Conservation (phyloP, 2,888 invertebrate species). For the Ditula angustiorana region DNA sequence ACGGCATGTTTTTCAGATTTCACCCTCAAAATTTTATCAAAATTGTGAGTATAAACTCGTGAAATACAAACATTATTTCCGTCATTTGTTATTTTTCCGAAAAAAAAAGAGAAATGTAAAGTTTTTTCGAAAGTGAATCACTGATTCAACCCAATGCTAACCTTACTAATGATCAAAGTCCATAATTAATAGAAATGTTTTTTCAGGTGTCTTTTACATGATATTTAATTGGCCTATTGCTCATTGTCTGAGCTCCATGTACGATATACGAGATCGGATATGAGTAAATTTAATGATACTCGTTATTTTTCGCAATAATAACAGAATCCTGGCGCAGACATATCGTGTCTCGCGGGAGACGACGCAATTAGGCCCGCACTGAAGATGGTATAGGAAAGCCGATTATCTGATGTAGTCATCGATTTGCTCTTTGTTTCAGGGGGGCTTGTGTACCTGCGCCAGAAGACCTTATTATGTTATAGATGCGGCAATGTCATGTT, state of each 20-base stretch:
- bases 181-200: neutral
- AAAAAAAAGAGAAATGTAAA: neutral
- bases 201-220: neutral
- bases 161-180: too few species aligned
- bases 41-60: neutral
- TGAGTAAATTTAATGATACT: conserved; percentile 15
- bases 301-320: conserved; percentile 33
- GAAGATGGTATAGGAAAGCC: conserved; percentile 64
- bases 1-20: conserved; percentile 10
- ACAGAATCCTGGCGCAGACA: conserved; percentile 41
- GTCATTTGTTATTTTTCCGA: neutral
- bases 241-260: neutral
- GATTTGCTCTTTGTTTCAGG: conserved; percentile 43
- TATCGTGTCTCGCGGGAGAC: conserved; percentile 50
- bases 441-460: conserved; percentile 33
- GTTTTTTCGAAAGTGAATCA: neutral
- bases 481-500: neutral
- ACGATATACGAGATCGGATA: neutral
- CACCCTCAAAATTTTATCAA: neutral
- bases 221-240: neutral
- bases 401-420: conserved; percentile 55
- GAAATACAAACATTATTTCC: neutral
- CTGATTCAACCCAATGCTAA: neutral
- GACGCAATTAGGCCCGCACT: conserved; percentile 58
- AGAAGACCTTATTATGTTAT: neutral